Conservation (phyloP, 2,113 vertebrate genomes). For the Callipepla squamata region DNA sequence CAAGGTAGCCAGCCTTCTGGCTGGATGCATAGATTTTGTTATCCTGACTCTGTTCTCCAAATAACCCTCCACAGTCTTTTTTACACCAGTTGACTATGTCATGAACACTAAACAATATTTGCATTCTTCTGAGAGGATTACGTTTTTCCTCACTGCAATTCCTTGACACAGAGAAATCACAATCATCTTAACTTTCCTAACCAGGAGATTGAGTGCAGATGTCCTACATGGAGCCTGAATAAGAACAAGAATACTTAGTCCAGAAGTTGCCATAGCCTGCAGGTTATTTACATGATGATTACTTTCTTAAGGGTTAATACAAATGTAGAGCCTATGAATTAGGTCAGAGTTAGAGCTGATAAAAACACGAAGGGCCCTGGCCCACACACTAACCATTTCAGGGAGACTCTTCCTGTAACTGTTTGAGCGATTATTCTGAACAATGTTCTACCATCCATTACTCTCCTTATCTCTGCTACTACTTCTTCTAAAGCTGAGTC, state of each 20-base stretch:
- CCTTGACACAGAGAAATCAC: background rate
- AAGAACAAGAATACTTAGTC: background rate
- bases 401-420: conserved; percentile 4
- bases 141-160: background rate
- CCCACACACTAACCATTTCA: background rate
- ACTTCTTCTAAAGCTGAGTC: conserved; percentile 47
- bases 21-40: background rate
- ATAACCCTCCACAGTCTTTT: background rate
- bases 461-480: conserved; percentile 51
- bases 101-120: rapidly evolving
- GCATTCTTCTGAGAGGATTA: background rate
- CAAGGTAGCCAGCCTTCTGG: background rate
- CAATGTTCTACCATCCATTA: conserved; percentile 43
- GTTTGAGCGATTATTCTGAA: background rate
- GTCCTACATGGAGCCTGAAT: background rate
- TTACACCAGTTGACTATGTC: background rate
- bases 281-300: background rate
- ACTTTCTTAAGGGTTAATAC: background rate
- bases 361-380: background rate
- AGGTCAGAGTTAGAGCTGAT: background rate
- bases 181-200: background rate
- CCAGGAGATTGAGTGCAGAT: background rate
- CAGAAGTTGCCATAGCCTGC: background rate
- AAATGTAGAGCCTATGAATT: background rate
- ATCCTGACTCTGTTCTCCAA: background rate